phyloP scores from a whole-genome alignment of 2,113 vertebrate genomes.

The Ifrita kowaldi region DNA sequence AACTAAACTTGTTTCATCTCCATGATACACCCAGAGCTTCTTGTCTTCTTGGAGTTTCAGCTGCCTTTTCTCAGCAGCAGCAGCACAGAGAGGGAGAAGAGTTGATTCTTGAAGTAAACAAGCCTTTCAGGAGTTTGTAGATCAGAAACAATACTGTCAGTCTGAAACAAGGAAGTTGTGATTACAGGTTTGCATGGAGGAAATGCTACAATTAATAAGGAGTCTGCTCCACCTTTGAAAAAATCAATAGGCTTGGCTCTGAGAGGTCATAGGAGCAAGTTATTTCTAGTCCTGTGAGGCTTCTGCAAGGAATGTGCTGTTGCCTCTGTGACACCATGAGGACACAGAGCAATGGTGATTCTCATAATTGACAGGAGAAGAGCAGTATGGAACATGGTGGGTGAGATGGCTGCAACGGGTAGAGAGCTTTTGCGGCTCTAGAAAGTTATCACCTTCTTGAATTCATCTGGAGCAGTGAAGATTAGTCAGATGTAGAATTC shows the following conservation, averaged over 20 bases:
- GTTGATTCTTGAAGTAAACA: background rate
- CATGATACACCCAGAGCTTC: background rate
- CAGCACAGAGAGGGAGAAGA: background rate
- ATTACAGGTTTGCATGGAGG: background rate
- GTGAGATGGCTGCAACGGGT: background rate
- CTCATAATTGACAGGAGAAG: background rate
- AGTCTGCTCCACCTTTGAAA: background rate
- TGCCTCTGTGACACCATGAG: background rate
- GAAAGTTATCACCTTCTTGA: background rate
- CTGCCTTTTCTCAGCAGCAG: background rate
- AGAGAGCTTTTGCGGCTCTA: background rate
- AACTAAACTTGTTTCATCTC: background rate
- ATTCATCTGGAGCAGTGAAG: background rate
- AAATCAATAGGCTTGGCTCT: background rate
- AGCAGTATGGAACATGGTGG: background rate
- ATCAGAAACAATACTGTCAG: background rate
- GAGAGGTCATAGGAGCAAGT: background rate
- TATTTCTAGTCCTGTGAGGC: background rate
- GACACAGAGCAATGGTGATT: background rate
- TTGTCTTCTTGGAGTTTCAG: background rate
- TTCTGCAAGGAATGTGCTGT: background rate
- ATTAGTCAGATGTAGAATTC: background rate
- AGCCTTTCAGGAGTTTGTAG: background rate
- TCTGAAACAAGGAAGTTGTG: constrained; percentile 33
- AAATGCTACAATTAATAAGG: constrained; percentile 26